phyloP scores from a whole-genome alignment of 2,113 vertebrate genomes.

The Pomatostomus ruficeps region DNA sequence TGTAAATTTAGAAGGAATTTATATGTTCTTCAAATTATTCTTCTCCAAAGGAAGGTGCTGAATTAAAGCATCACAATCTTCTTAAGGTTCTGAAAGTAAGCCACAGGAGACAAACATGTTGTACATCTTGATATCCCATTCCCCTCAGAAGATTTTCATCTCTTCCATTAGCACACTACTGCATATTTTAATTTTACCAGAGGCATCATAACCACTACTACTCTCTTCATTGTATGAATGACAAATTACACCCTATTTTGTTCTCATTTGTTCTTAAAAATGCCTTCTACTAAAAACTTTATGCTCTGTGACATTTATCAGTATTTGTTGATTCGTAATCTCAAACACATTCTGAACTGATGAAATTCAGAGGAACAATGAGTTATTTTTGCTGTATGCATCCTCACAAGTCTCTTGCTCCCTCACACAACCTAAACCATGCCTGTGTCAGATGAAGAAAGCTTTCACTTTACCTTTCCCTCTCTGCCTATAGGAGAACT shows the following conservation, averaged over 20 bases:
- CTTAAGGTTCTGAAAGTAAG: background rate
- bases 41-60: background rate
- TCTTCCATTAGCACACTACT: background rate
- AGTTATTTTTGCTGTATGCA: background rate
- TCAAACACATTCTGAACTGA: background rate
- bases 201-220: background rate
- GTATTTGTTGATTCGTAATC: background rate
- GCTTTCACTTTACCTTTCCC: background rate
- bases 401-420: fast-evolving
- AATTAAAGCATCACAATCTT: background rate
- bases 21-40: background rate
- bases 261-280: background rate
- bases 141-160: background rate
- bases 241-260: background rate
- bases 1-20: background rate
- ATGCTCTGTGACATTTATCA: background rate
- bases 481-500: background rate
- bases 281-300: background rate
- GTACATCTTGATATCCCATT: background rate
- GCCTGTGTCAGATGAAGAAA: background rate
- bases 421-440: background rate
- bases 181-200: background rate
- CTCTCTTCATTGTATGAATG: background rate
- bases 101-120: background rate
- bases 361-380: background rate